phyloP scores from a whole-genome alignment of 1,140 invertebrate genomes.

The Neotoxoptera formosana region DNA sequence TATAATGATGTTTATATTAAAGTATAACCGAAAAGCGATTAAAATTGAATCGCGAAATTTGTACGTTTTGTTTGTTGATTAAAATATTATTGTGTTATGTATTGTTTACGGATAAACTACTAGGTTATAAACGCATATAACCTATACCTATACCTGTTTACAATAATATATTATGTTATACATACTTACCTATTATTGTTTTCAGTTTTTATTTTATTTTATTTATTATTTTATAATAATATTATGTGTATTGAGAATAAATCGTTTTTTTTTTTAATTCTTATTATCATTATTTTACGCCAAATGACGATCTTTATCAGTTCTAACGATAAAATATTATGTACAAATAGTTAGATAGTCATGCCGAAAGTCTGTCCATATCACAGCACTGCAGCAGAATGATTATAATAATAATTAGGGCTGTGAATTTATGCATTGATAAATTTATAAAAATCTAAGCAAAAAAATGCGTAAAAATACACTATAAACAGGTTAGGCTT shows the following conservation, averaged over 20 bases:
- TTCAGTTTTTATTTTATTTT: neutral
- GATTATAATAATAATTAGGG: neutral
- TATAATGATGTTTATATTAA: slow-evolving; percentile 6
- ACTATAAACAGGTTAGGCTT: neutral
- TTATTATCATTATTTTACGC: neutral
- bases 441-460: neutral
- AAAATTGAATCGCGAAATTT: neutral
- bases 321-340: too few species aligned
- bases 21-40: neutral
- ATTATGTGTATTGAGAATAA: neutral
- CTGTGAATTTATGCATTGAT: neutral
- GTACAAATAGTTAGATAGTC: neutral
- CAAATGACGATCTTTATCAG: too few species aligned
- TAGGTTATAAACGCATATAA: neutral
- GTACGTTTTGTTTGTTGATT: neutral
- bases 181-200: neutral
- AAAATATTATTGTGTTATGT: slow-evolving; percentile 12
- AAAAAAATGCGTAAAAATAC: neutral
- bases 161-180: slow-evolving; percentile 9
- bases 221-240: neutral
- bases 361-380: neutral
- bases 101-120: neutral
- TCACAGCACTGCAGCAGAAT: neutral
- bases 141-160: slow-evolving; percentile 2
- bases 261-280: neutral